phyloP scores from a whole-genome alignment of 2,888 invertebrate genomes.

The Cryptocephalus primarius region DNA sequence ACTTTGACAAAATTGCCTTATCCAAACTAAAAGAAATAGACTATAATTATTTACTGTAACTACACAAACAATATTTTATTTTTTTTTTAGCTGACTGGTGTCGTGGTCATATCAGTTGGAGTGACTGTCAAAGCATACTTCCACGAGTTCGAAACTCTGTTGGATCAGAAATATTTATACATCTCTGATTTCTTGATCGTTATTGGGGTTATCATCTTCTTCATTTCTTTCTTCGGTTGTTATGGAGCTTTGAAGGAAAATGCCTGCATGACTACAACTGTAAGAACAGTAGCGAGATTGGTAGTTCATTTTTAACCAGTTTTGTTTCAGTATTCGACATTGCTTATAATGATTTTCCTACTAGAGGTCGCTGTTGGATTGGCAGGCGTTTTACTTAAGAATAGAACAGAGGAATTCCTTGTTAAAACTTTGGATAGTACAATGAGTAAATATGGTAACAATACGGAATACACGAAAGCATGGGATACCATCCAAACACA shows the following conservation, averaged over 20 bases:
- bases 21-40: no score
- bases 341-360: conserved; percentile 68
- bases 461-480: conserved; percentile 47
- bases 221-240: conserved; percentile 91
- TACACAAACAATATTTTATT: conserved; percentile 4
- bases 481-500: conserved; percentile 76
- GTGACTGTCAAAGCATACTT: conserved; percentile 62
- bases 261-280: conserved; percentile 85
- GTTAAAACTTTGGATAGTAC: conserved; percentile 55
- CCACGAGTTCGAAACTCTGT: conserved; percentile 65
- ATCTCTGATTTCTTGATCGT: conserved; percentile 77
- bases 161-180: conserved; percentile 70
- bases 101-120: conserved; percentile 74
- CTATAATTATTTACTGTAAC: no score
- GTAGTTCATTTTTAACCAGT: background rate
- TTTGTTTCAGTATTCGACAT: conserved; percentile 54
- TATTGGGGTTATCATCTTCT: conserved; percentile 74
- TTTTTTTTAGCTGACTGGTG: conserved; percentile 68
- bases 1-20: no score
- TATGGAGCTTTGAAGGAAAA: conserved; percentile 92
- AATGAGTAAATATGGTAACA: conserved; percentile 47
- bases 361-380: conserved; percentile 74
- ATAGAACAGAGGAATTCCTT: conserved; percentile 53
- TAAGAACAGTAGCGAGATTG: conserved; percentile 39
- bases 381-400: conserved; percentile 63